Percentiles rank a stretch among this genome's conserved stretches.
Conservation (phyloP, 2,797 vertebrate species). For the Typhlichthys eigenmanni region DNA sequence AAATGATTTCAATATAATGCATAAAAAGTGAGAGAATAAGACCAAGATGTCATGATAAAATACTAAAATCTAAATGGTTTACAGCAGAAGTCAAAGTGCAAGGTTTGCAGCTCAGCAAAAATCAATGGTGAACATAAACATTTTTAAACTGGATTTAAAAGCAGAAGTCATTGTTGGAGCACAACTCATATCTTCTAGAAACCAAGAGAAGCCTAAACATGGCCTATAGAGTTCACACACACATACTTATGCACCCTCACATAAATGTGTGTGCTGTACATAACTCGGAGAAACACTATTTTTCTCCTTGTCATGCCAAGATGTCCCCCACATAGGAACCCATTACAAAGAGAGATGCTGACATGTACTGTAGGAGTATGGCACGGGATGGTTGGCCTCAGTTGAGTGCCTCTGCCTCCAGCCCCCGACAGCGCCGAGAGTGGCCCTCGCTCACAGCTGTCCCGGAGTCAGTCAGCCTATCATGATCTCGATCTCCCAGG, state of each 20-base stretch:
- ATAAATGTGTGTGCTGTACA: background rate
- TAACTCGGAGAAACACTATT: background rate
- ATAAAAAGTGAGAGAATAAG: too few relatives aligned
- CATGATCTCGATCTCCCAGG: slow-evolving; percentile 40
- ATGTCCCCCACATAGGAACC: slow-evolving; percentile 49
- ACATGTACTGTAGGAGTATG: slow-evolving; percentile 53
- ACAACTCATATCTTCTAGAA: too few relatives aligned
- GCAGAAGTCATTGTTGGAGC: too few relatives aligned
- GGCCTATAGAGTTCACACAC: slow-evolving; percentile 20
- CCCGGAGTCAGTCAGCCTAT: slow-evolving; percentile 66
- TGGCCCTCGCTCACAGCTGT: slow-evolving; percentile 70
- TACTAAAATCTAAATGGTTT: too few relatives aligned
- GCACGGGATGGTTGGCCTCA: slow-evolving; percentile 62
- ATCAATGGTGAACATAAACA: too few relatives aligned
- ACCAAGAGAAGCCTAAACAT: too few relatives aligned
- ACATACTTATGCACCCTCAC: slow-evolving; percentile 11
- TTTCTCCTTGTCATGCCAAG: slow-evolving; percentile 32
- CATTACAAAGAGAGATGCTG: slow-evolving; percentile 59
- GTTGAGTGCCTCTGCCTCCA: slow-evolving; percentile 68
- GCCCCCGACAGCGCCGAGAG: slow-evolving; percentile 60
- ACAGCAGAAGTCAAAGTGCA: too few relatives aligned
- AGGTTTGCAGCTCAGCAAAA: too few relatives aligned
- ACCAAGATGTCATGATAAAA: too few relatives aligned
- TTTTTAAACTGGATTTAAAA: too few relatives aligned
- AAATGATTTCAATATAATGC: too few relatives aligned